phyloP scores from a whole-genome alignment of 2,888 invertebrate species.

The Pemphredon lugubris region DNA sequence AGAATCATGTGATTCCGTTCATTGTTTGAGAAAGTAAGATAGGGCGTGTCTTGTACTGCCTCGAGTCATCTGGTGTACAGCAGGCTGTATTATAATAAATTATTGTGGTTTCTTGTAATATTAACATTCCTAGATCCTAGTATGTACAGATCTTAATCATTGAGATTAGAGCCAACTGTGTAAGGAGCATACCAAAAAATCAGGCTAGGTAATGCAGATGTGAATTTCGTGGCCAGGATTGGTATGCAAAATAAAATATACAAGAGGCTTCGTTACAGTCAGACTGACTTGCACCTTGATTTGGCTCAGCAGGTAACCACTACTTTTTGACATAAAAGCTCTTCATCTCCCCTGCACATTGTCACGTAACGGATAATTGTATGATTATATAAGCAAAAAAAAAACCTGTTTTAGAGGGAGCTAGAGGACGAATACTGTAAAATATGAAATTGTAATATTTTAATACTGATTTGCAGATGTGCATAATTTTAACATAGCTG shows the following conservation, averaged over 20 bases:
- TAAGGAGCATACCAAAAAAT: conserved; percentile 59
- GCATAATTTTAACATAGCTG: conserved; percentile 80
- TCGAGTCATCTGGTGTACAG: conserved; percentile 79
- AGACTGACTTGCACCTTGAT: conserved; percentile 66
- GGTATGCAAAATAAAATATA: conserved; percentile 62
- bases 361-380: conserved; percentile 65
- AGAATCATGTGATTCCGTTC: conserved; percentile 58
- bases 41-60: conserved; percentile 75
- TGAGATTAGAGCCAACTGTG: conserved; percentile 71
- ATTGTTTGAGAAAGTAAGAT: conserved; percentile 55
- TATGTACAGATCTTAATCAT: conserved; percentile 74
- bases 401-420: conserved; percentile 67
- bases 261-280: conserved; percentile 69
- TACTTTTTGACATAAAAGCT: conserved; percentile 64
- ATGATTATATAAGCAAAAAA: conserved; percentile 60
- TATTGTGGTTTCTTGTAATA: conserved; percentile 80
- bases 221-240: conserved; percentile 58
- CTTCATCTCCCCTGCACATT: conserved; percentile 69
- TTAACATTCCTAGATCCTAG: conserved; percentile 76
- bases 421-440: conserved; percentile 76
- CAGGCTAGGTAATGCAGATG: conserved; percentile 50
- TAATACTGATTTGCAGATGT: conserved; percentile 82
- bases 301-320: conserved; percentile 58
- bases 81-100: conserved; percentile 80
- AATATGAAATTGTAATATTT: conserved; percentile 82